Conservation (phyloP, 1,140 invertebrate species). For the Vollenhovia emeryi region DNA sequence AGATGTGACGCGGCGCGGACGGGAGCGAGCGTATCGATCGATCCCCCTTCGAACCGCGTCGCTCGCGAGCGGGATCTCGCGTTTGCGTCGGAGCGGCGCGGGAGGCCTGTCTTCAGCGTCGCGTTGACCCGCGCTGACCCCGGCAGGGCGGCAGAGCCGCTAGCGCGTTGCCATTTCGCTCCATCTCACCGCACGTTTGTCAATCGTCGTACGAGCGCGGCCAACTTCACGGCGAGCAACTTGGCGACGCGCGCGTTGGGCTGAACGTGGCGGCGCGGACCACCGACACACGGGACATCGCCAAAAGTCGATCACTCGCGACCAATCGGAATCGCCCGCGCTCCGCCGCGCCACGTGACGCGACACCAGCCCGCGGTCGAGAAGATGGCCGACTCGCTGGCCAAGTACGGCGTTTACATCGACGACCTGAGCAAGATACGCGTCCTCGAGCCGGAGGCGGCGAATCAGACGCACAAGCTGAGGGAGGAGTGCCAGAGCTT, state of each 20-base stretch:
- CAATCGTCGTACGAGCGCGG: slow-evolving; percentile 34
- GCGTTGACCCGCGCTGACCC: slow-evolving; percentile 34
- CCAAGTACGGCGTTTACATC: slow-evolving; percentile 92
- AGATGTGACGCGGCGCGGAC: background rate
- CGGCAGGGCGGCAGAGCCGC: slow-evolving; percentile 1
- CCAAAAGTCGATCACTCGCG: background rate
- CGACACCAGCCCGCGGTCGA: slow-evolving; percentile 12
- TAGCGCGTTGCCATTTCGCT: slow-evolving; percentile 50
- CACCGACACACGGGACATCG: too few relatives aligned
- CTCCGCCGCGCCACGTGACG: background rate
- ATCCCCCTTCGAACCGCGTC: too few relatives aligned
- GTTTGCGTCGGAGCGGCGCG: background rate
- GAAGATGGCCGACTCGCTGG: slow-evolving; percentile 90
- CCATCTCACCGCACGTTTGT: background rate
- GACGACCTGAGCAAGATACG: slow-evolving; percentile 95
- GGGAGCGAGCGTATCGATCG: slow-evolving; percentile 17
- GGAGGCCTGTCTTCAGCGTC: slow-evolving; percentile 12
- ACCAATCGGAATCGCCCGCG: slow-evolving; percentile 1
- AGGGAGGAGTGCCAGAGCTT: slow-evolving; percentile 94
- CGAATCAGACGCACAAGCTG: slow-evolving; percentile 91
- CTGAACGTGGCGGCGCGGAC: slow-evolving; percentile 51
- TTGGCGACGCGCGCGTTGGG: too few relatives aligned
- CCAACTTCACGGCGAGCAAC: slow-evolving; percentile 30
- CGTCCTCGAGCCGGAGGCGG: slow-evolving; percentile 91
- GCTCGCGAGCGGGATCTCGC: too few relatives aligned